Base-by-base conservation (phyloP, 2,797 vertebrate genomes). In the Odontamblyopus lacepedii region DNA sequence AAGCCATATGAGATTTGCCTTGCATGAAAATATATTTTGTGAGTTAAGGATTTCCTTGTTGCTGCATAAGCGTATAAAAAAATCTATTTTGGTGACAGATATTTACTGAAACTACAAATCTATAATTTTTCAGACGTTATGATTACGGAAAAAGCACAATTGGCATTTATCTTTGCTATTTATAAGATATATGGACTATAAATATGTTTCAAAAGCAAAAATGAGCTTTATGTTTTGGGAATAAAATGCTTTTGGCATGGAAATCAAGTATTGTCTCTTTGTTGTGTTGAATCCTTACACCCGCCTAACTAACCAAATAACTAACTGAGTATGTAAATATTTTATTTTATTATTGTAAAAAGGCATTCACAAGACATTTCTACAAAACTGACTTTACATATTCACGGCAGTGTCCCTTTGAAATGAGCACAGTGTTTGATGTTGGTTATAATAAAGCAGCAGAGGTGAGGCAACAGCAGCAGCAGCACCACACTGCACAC, bases 391-490 rank as follows among this genome's bases (percentile, higher is more conserved):
- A 74, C 35, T 65, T 85, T 78, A 82, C 81, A 82, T 86, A 87
- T 91, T 92, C 87, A 89, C 82, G 12, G 13, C 44, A 64, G 63
- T 80, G 81, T 85, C 87, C 89, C 83, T 90, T 91, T 89, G 77
- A 83, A 81, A 85, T 90, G 83, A 84, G 76, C 41, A 59, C 68
- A 68, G 74, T 73, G 82, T 92, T 92, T 92, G 90, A 91, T 90
- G 89, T 90, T 87, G 84, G 70, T 80, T 90, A 85, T 88, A 92
- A 92, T 90, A 90, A 91, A 87, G 80, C 79, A 76, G 72, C 9
- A 48, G 63, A 90, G 84, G 84, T 91, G 88, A 92, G 85, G 85
- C 87, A 90, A 87, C 74, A 86, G 80, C 23, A 23, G 85, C 72
- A 78, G 86, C 79, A 81, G 78, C 55, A 78, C 68, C 71, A 81